Evolutionary conservation across 2,888 invertebrate species (phyloP), one percentile per base, ranked within the genome.

Genomic region (Chaitophorus viminalis): DNA sequence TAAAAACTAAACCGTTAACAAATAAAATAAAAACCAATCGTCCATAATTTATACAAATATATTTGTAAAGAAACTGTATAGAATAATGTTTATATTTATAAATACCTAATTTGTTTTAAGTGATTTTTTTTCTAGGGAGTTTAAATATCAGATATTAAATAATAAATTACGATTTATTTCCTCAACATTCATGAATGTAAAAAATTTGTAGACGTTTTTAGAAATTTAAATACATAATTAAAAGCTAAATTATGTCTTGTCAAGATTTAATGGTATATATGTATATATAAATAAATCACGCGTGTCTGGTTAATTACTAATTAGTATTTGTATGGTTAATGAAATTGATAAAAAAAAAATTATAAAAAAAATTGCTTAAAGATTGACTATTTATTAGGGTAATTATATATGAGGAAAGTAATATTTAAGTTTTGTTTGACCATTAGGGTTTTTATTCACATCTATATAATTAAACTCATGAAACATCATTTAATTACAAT

Each of bases 281-380:
- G 81, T 87, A 87, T n/a, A 81, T 81, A 87, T 81, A 74, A 87
- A 74, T 87, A 87, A 87, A 75, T 87, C 87, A 87, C 81, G 87
- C 74, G 79, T 87, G 79, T 85, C 39, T 74, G 87, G 78, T 79
- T 86, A 72, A 83, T 87, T 87, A 81, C 72, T 86, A 72, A 83
- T 87, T 87, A 81, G 81, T 81, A 74, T 81, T 87, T 33, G 21
- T 87, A 81, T 75, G 72, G 74, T 81, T 81, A 87, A 74, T 87
- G 36, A 87, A 87, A 81, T 81, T 74, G 39, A 74, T 60, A 75
- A 29, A 52, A 52, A 52, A 74, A 78, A 78, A 70, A 85, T 36
- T 68, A 68, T 14, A 85, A 79, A 46, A 86, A 86, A 86, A 54
- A 79, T 54, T 74, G 87, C 87, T 87, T 87, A 87, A 87, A 87